Conservation (phyloP, 1,140 invertebrate species). For the Aphelinus atriplicis region DNA sequence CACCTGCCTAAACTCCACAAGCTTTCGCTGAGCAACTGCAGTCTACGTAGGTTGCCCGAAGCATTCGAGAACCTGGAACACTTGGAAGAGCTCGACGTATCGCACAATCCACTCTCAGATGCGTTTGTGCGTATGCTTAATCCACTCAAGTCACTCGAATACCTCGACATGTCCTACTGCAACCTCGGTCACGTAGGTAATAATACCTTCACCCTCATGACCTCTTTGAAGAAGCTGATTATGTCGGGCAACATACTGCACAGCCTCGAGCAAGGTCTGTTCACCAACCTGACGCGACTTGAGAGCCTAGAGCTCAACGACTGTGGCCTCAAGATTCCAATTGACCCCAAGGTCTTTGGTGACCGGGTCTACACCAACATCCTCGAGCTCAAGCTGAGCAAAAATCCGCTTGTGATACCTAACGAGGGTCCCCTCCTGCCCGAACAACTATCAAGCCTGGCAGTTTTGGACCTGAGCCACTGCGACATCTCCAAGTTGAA, state of each 20-base stretch:
- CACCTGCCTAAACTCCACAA: conserved; percentile 74
- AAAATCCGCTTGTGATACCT: conserved; percentile 74
- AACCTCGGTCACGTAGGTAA: conserved; percentile 74
- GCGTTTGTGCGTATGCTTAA: conserved; percentile 75
- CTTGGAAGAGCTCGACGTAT: conserved; percentile 75
- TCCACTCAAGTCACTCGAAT: conserved; percentile 73
- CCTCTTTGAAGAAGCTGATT: conserved; percentile 72
- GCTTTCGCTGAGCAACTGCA: conserved; percentile 75
- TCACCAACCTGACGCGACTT: conserved; percentile 74
- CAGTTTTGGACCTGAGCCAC: conserved; percentile 73
- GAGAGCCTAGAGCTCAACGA: conserved; percentile 75
- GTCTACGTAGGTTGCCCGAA: conserved; percentile 71
- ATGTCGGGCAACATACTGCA: conserved; percentile 76
- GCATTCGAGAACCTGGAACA: conserved; percentile 74
- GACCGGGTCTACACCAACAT: conserved; percentile 73
- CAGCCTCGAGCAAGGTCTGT: conserved; percentile 75
- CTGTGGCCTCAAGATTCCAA: conserved; percentile 72
- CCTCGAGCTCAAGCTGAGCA: conserved; percentile 74
- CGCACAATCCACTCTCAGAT: conserved; percentile 75
- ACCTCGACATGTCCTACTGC: conserved; percentile 79
- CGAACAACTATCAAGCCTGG: conserved; percentile 71
- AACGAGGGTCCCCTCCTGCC: conserved; percentile 70
- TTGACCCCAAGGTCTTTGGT: conserved; percentile 75
- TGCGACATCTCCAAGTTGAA: conserved; percentile 73
- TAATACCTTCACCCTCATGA: conserved; percentile 77